Evolutionary conservation across 2,888 invertebrate genomes (phyloP).

Genomic region (Drosophila multiciliata): DNA sequence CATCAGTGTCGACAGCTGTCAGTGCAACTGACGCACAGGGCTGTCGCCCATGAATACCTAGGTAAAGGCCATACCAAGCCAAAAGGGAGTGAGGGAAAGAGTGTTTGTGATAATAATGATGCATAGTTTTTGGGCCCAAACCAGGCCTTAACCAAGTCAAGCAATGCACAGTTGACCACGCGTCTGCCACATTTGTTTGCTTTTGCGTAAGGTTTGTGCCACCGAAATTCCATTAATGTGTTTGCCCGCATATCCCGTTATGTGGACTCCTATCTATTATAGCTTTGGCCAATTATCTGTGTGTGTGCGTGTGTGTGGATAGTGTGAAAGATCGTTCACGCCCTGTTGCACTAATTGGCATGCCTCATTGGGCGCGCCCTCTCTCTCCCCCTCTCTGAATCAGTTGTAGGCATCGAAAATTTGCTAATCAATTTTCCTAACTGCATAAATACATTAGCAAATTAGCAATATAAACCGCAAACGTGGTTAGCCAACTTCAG

Average conservation of each 20-base stretch:
- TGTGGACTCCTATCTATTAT: slow-evolving; percentile 1
- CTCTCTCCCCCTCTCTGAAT: not conserved
- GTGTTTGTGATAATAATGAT: not conserved
- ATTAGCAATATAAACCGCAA: slow-evolving; percentile 52
- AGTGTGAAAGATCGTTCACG: slow-evolving; percentile 59
- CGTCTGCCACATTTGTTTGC: slow-evolving; percentile 11
- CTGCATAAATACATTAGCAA: slow-evolving; percentile 61
- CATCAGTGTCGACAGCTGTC: slow-evolving; percentile 63
- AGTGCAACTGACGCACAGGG: slow-evolving; percentile 37
- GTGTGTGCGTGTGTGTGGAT: slow-evolving; percentile 31
- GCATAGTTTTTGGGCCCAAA: not conserved
- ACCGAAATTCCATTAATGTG: slow-evolving; percentile 45
- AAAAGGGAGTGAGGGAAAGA: not conserved
- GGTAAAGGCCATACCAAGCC: slow-evolving; percentile 11
- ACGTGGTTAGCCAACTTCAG: slow-evolving; percentile 39
- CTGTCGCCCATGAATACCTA: slow-evolving; percentile 5
- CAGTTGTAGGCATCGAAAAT: not conserved
- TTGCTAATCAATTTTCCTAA: slow-evolving; percentile 52
- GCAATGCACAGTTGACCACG: slow-evolving; percentile 30
- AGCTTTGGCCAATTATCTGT: slow-evolving; percentile 1
- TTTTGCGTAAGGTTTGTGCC: slow-evolving; percentile 21
- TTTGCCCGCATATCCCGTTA: slow-evolving; percentile 15
- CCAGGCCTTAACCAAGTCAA: slow-evolving; percentile 11
- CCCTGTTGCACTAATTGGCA: slow-evolving; percentile 72
- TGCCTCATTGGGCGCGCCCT: slow-evolving; percentile 54